A percentile compares a stretch with the other conserved stretches of the same genome.
Evolutionary conservation across 92 coral and sea anemone genomes (phyloP).

Genomic region (Paragorgia papillata): DNA sequence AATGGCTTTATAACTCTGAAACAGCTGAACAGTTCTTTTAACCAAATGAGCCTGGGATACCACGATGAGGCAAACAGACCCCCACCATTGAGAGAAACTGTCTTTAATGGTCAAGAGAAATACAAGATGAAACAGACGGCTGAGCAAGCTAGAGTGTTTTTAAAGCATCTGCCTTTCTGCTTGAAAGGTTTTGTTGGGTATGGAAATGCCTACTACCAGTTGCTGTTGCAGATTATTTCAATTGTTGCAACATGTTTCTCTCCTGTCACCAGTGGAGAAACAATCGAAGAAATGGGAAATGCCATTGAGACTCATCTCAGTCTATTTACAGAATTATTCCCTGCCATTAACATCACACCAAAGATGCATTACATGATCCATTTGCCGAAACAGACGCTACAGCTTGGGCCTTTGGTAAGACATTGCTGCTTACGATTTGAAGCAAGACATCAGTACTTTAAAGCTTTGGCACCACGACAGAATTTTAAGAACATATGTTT

Average conservation of each 20-base stretch:
- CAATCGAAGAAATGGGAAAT: conserved; percentile 8
- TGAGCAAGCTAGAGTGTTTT: conserved; percentile 48
- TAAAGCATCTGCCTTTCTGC: conserved; percentile 58
- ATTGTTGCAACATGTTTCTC: conserved; percentile 34
- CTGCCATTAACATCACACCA: conserved; percentile 50
- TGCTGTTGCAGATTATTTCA: conserved; percentile 14
- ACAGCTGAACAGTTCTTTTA: conserved; percentile 18
- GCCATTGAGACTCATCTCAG: not conserved
- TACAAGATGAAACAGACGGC: conserved; percentile 40
- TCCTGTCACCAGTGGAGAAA: conserved; percentile 23
- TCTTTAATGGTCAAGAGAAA: conserved; percentile 34
- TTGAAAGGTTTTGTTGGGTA: conserved; percentile 51
- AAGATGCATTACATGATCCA: conserved; percentile 72
- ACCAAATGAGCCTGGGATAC: conserved; percentile 5
- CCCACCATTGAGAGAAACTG: conserved; percentile 34
- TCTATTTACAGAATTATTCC: conserved; percentile 1
- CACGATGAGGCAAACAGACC: too few relatives aligned
- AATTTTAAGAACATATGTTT: conserved; percentile 66
- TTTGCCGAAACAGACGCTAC: conserved; percentile 60
- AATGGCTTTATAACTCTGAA: not conserved
- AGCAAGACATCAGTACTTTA: conserved; percentile 67
- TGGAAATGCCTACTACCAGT: conserved; percentile 40
- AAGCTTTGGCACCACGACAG: conserved; percentile 53
- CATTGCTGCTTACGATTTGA: conserved; percentile 75
- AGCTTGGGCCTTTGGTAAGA: conserved; percentile 69